Percentiles rank a stretch among this genome's conserved stretches.
Conservation (phyloP, 2,113 vertebrate genomes). For the Xenus cinereus region DNA sequence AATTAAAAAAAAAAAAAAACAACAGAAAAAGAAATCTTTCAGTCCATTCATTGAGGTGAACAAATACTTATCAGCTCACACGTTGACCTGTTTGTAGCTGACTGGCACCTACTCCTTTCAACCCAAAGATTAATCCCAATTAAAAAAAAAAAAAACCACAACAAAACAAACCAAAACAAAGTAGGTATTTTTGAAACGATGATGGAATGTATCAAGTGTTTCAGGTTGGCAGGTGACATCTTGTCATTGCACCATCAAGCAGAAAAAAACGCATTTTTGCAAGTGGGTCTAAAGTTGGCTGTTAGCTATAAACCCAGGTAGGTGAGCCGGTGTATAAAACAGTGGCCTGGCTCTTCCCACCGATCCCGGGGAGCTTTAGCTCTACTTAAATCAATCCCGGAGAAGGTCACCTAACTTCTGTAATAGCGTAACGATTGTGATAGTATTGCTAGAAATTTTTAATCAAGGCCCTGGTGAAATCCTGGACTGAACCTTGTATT, state of each 20-base stretch:
- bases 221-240: constrained; percentile 64
- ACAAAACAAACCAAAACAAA: background rate
- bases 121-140: background rate
- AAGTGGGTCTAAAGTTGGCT: constrained; percentile 18
- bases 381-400: background rate
- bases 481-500: constrained; percentile 35
- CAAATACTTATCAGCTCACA: background rate
- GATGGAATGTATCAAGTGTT: constrained; percentile 71
- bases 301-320: constrained; percentile 15
- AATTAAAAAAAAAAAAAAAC: background rate
- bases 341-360: constrained; percentile 4
- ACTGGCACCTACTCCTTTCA: background rate
- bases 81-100: background rate
- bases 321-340: constrained; percentile 57
- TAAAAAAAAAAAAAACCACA: background rate
- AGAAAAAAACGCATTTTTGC: constrained; percentile 47
- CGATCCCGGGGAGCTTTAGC: background rate
- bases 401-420: background rate
- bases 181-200: constrained; percentile 1
- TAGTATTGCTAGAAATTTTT: constrained; percentile 62
- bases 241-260: constrained; percentile 67
- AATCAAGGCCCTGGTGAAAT: constrained; percentile 55
- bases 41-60: background rate
- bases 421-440: constrained; percentile 8
- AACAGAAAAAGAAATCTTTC: background rate